Base-by-base conservation (phyloP, 2,113 vertebrate species). In the Sula dactylatra region DNA sequence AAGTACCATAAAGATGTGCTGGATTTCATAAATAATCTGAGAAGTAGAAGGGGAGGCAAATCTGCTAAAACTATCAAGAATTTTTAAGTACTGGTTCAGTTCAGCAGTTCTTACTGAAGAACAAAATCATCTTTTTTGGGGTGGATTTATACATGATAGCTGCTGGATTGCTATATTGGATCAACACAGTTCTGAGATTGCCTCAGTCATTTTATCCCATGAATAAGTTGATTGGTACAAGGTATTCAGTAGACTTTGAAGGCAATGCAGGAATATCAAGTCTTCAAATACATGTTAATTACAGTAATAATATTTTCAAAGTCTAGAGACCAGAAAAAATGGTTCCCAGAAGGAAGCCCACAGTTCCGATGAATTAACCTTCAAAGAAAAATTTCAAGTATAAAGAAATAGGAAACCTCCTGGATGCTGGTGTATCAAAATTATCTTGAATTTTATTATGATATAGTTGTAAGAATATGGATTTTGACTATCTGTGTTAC, bases 281-380 rank as follows among this genome's bases (percentile, higher is more conserved):
- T 64, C 42, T 59, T 94, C n/a, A 94, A 85, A 87, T 90, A 38
- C 70, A 77, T 50, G 62, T 90, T 92, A 86, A 92, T 95, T 91
- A 55, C 40, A 73, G 38, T 78, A 87, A 94, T 77, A 80, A 91
- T 86, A 81, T 94, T 95, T 96, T 94, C 79, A 70, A 87, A 73
- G 44, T 91, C 49, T 55, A 54, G 54, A 66, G 42, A 71, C 18
- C 12, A 84, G 74, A 71, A 90, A 89, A 89, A 84, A 71, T 56
- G 1, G 73, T 82, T 93, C 61, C 27, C 61, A 13, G 66, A 72
- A 87, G 78, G 29, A 94, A 80, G 25, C 38, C 40, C 47, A 56
- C n/a, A 42, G n/a, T 80, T 90, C 70, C 32, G 54, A 40, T 13
- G 27, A 89, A 72, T 80, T 83, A 77, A 85, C 24, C 36, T 83